Conservation (phyloP, 1,140 invertebrate species). For the Homarus americanus region DNA sequence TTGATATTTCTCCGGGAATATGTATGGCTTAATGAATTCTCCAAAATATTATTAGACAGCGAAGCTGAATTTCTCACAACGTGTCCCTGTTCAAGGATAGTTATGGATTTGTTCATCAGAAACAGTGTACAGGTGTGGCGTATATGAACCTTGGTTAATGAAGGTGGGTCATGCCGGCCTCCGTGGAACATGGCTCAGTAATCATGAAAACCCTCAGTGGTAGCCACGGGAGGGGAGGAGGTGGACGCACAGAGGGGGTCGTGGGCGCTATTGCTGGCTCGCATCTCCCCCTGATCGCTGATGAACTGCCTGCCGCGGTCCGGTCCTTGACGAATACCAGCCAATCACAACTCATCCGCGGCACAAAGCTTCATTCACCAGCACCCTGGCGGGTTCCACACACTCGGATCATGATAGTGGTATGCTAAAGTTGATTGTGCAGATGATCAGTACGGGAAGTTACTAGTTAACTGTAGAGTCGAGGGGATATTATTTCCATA, state of each 20-base stretch:
- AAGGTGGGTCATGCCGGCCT: not conserved
- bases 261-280: not conserved
- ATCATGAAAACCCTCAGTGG: slow-evolving; percentile 26
- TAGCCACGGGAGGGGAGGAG: not conserved
- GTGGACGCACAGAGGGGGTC: not conserved
- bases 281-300: slow-evolving; percentile 31
- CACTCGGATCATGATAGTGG: slow-evolving; percentile 20
- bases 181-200: slow-evolving; percentile 21
- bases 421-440: not conserved
- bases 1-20: not conserved
- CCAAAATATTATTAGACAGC: not conserved
- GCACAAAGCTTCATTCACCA: slow-evolving; percentile 38
- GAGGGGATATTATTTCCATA: no score
- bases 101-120: not conserved
- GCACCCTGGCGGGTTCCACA: not conserved
- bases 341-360: slow-evolving; percentile 36
- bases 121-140: not conserved
- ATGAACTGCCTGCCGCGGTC: slow-evolving; percentile 52
- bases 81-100: not conserved
- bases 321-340: slow-evolving; percentile 48
- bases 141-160: not conserved
- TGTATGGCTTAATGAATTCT: not conserved
- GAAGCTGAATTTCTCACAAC: not conserved
- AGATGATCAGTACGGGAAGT: no score
- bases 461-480: no score